Base-by-base conservation (phyloP, 2,888 invertebrate genomes). In the Dolichopus griseipennis region DNA sequence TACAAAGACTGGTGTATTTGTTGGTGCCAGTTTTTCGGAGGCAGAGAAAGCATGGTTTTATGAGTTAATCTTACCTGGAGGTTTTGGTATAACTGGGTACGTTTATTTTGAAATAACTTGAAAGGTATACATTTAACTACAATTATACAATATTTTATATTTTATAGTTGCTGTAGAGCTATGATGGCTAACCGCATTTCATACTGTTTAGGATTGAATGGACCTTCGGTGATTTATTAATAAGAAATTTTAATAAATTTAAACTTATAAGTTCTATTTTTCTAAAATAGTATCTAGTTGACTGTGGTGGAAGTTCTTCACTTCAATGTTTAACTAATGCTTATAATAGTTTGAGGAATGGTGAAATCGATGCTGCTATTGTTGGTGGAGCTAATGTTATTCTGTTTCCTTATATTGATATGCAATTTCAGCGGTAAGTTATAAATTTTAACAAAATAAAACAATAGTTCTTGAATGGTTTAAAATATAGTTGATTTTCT, bases 231-330 rank as follows among this genome's bases (percentile, higher is more conserved):
- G 8, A 10, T 37, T 37, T 37, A 10, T 27, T 27, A 5, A 10
- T 12, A 37, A 52, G 3, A 7, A 52, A 52, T 52, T 52, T 18
- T 52, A 6, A 18, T n/a, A 18, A 3, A 18, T 52, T 52, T 52
- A 5, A 37, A 37, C 18, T 52, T 52, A 6, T 52, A 18, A 52
- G 9, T 18, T 18, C 6, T 52, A 52, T 18, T 7, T 41, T 15
- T 41, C 8, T 15, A 41, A 12, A 15, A 41, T 52, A 52, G 52
- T 52, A 88, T 81, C 86, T 90, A 0, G 85, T 92, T 18, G 95
- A 95, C 81, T 92, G 94, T 0, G 95, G 95, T 1, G 95, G 95
- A 78, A 93, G 93, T 33, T 94, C 94, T 66, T 91, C 93, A 27
- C 83, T 93, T 66, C 87, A 90, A 72, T 94, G 93, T 0, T 72